Base-by-base conservation (phyloP, 2,797 vertebrate species). In the Halcyon badia region DNA sequence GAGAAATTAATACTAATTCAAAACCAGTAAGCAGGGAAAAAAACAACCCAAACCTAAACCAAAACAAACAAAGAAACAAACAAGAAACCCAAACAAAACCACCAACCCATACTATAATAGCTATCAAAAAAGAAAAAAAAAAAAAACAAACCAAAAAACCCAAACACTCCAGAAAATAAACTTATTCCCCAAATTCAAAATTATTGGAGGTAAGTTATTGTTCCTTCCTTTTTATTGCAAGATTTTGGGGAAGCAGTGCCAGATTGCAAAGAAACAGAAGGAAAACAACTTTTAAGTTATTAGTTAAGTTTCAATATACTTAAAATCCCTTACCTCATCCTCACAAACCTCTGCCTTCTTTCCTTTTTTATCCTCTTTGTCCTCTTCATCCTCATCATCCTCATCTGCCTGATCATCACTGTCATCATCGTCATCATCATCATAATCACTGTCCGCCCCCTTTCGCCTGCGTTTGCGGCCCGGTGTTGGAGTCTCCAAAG, bases 391-490 rank as follows among this genome's bases (percentile, higher is more conserved):
- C 3, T 99, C 99, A 0, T 99, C 99, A 41, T 99, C 99, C 61
- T 99, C 99, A 52, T 99, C 99, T 14, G 98, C 99, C 94, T 99
- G 99, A 6, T 99, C 99, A 8, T 99, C 99, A 8, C 99, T 99
- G 95, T 99, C 99, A 0, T 99, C 99, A 0, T 99, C 99, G 0
- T 99, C 99, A 0, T 99, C 99, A 0, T 99, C 99, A 0, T 99
- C 99, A 0, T 99, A 96, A 51, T 99, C 99, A 4, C 99, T 99
- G 95, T 99, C 99, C 28, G 98, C 98, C 12, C 98, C 98, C 98
- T 99, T 99, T 54, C 98, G 98, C 83, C 99, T 99, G 87, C 98
- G 98, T 86, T 99, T 99, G 85, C 98, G 98, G 61, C 98, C 98
- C 3, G 98, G 90, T 0, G 98, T 89, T 14, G 98, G 97, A 1